Percentiles rank a stretch among this genome's conserved stretches.
These are phyloP conservation scores for Belgica antarctica DNA, from an alignment of 2,888 invertebrate species.

Conservation along the genomic window DNA sequence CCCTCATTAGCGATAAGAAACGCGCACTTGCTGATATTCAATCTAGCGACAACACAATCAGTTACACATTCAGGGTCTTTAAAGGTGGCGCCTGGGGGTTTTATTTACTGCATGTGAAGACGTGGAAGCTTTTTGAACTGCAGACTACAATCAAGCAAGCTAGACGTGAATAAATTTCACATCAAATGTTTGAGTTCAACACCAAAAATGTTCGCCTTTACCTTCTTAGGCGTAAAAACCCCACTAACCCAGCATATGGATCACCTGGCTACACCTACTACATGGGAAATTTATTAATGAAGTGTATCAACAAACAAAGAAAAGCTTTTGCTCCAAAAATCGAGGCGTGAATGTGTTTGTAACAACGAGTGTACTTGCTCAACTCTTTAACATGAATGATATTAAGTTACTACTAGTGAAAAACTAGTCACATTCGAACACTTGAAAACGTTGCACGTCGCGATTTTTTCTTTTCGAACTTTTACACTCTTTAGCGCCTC, in stretches of 20 bases:
- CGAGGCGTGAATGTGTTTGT: conserved; percentile 30
- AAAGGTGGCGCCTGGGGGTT: too few relatives aligned
- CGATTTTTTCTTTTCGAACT: neutral
- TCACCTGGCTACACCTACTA: neutral
- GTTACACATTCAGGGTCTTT: neutral
- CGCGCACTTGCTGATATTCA: neutral
- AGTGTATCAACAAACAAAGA: neutral
- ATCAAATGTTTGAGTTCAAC: too few relatives aligned
- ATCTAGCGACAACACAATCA: neutral
- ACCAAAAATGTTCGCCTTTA: too few relatives aligned
- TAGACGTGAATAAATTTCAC: too few relatives aligned
- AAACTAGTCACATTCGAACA: conserved; percentile 35
- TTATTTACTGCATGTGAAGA: too few relatives aligned
- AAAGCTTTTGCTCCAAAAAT: conserved; percentile 26
- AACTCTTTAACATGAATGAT: conserved; percentile 38
- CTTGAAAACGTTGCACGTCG: conserved; percentile 8
- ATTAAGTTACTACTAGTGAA: conserved; percentile 24
- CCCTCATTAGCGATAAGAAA: conserved; percentile 18
- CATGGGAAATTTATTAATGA: neutral
- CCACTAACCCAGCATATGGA: too few relatives aligned
- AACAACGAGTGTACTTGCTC: conserved; percentile 30
- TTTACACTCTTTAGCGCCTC: conserved; percentile 1
- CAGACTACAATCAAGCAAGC: too few relatives aligned
- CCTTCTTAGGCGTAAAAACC: too few relatives aligned
- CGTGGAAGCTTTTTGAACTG: too few relatives aligned